These are phyloP conservation scores for Lutjanus argentimaculatus DNA, from an alignment of 2,797 vertebrate genomes.

Conservation along the genomic window DNA sequence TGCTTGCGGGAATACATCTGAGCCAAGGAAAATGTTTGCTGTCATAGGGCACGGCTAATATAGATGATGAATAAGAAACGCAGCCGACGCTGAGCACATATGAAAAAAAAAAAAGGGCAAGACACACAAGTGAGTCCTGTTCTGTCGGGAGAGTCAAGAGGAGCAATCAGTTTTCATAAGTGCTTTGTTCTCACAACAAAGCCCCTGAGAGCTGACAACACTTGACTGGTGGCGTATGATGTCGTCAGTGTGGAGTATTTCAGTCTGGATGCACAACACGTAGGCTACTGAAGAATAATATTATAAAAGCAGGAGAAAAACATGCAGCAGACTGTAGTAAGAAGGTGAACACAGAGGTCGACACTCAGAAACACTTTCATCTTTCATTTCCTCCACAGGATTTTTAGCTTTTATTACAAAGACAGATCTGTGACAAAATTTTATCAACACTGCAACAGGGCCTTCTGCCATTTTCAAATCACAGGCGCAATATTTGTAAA, in stretches of 20 bases:
- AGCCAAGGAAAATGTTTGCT: slow-evolving; percentile 46
- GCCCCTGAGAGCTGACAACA: slow-evolving; percentile 30
- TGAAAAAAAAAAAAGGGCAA: not conserved
- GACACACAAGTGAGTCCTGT: slow-evolving; percentile 33
- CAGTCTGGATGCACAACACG: not conserved
- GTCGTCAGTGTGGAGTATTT: slow-evolving; percentile 13
- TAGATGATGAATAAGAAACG: slow-evolving; percentile 6
- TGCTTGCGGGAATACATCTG: slow-evolving; percentile 12
- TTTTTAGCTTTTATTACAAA: not conserved
- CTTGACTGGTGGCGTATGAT: slow-evolving; percentile 23
- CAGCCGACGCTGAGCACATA: not conserved
- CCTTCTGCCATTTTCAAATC: too few species aligned
- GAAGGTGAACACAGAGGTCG: not conserved
- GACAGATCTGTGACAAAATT: not conserved
- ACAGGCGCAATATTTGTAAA: too few species aligned
- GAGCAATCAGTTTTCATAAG: slow-evolving; percentile 32
- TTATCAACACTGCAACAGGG: too few species aligned
- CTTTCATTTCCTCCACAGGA: not conserved
- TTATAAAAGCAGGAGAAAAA: not conserved
- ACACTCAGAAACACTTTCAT: not conserved
- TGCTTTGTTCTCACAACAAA: slow-evolving; percentile 46
- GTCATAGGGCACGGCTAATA: slow-evolving; percentile 31
- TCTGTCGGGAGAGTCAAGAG: slow-evolving; percentile 18
- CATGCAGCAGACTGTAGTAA: not conserved
- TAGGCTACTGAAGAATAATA: not conserved